A percentile compares a stretch with the other conserved stretches of the same genome.
phyloP scores from a whole-genome alignment of 2,113 vertebrate species.

The Chaenocephalus aceratus region DNA sequence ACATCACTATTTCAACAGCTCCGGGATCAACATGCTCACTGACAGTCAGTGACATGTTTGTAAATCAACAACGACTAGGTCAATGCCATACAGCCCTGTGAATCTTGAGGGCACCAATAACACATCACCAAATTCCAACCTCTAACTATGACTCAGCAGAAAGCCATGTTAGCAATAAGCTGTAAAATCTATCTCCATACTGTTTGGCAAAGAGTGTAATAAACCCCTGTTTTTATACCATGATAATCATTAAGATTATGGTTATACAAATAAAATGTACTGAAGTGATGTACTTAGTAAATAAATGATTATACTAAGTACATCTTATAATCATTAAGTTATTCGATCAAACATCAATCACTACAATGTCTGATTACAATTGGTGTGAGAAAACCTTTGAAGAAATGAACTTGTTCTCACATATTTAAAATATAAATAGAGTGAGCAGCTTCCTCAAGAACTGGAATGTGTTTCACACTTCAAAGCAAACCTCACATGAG shows the following conservation, averaged over 20 bases:
- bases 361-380: not conserved
- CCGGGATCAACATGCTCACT: constrained; percentile 43
- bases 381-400: not conserved
- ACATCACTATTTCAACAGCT: not conserved
- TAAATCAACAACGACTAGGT: constrained; percentile 31
- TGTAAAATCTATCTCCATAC: not conserved
- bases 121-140: constrained; percentile 28
- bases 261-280: not conserved
- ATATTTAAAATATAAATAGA: constrained; percentile 5
- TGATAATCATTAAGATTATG: not conserved
- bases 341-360: not conserved
- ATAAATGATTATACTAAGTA: too few relatives aligned
- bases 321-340: too few relatives aligned
- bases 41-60: constrained; percentile 6
- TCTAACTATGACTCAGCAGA: constrained; percentile 5
- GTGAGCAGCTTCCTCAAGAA: not conserved
- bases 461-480: constrained; percentile 3
- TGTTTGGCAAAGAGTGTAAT: not conserved
- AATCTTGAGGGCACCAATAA: constrained; percentile 1
- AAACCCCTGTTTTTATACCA: not conserved
- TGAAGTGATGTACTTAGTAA: not conserved
- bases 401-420: not conserved
- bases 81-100: constrained; percentile 33
- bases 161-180: not conserved
- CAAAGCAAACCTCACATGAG: constrained; percentile 17